phyloP scores from a whole-genome alignment of 2,797 vertebrate genomes.

The Sebastes oblongus region DNA sequence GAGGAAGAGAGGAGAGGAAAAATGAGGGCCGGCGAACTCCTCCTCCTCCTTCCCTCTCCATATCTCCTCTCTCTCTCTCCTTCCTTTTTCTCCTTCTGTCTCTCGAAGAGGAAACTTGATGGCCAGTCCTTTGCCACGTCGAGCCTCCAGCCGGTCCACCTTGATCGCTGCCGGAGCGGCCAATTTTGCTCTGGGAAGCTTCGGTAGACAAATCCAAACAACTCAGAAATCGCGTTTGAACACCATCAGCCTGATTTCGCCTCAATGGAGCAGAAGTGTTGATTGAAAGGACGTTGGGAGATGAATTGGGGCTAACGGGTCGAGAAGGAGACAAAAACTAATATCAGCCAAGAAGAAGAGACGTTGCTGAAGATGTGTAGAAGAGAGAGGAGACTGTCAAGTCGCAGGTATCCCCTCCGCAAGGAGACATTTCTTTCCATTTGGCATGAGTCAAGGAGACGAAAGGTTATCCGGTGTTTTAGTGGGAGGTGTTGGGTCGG shows the following conservation, averaged over 20 bases:
- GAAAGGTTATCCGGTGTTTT: slow-evolving; percentile 1
- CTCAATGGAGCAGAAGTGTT: not conserved
- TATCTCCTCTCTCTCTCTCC: slow-evolving; percentile 77
- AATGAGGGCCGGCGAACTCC: slow-evolving; percentile 74
- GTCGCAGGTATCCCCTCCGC: slow-evolving; percentile 47
- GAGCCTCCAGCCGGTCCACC: slow-evolving; percentile 82
- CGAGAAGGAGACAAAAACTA: slow-evolving; percentile 1
- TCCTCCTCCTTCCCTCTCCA: slow-evolving; percentile 84
- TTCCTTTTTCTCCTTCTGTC: slow-evolving; percentile 78
- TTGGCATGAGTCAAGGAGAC: not conserved
- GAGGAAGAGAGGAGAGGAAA: slow-evolving; percentile 48
- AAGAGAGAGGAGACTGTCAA: not conserved
- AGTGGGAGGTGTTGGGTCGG: slow-evolving; percentile 26
- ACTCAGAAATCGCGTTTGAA: not conserved
- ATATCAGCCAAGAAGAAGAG: slow-evolving; percentile 5
- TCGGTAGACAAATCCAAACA: not conserved
- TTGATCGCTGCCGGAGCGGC: not conserved
- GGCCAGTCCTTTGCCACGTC: slow-evolving; percentile 93
- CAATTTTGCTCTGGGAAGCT: not conserved
- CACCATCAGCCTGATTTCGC: not conserved
- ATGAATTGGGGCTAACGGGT: not conserved
- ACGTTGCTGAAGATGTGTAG: not conserved
- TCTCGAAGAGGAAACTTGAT: slow-evolving; percentile 79
- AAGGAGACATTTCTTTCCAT: not conserved
- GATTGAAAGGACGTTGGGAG: slow-evolving; percentile 4